Percentiles rank a stretch among this genome's conserved stretches.
These are phyloP conservation scores for Anoura caudifer DNA, from an alignment of 2,113 vertebrate genomes.

Conservation along the genomic window DNA sequence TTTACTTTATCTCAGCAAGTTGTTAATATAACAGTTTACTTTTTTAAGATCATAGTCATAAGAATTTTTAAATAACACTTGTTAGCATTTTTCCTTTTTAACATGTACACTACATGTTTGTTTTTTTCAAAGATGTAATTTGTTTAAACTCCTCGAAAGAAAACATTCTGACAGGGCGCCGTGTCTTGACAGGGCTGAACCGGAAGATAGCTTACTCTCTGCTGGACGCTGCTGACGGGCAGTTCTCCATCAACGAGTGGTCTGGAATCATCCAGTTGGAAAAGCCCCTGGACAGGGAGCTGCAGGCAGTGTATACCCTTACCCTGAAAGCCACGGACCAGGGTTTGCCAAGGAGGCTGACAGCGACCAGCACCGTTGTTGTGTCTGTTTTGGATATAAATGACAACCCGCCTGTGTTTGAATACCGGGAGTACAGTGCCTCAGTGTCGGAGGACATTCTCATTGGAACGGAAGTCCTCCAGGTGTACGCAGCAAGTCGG, in stretches of 20 bases:
- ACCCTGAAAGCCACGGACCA: conserved; percentile 89
- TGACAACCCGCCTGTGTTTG: conserved; percentile 97
- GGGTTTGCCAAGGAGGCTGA: conserved; percentile 87
- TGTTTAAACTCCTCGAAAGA: not conserved
- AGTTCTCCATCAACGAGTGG: conserved; percentile 91
- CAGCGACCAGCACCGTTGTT: conserved; percentile 83
- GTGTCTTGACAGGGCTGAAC: conserved; percentile 85
- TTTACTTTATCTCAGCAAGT: not conserved
- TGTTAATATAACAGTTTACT: not conserved
- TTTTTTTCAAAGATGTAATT: not conserved
- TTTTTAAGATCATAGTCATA: not conserved
- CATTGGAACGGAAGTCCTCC: conserved; percentile 90
- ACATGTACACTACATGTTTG: not conserved
- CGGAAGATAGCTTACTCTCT: conserved; percentile 89
- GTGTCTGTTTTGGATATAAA: conserved; percentile 97
- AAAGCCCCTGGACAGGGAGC: conserved; percentile 91
- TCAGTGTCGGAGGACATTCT: conserved; percentile 88
- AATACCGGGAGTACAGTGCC: conserved; percentile 92
- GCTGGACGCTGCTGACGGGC: conserved; percentile 88
- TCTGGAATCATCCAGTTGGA: conserved; percentile 91
- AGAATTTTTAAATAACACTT: not conserved
- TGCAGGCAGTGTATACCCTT: conserved; percentile 87
- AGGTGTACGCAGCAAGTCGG: conserved; percentile 92
- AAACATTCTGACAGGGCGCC: not conserved
- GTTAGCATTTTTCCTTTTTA: not conserved